Conservation (phyloP, 2,113 vertebrate genomes). For the Anguilla rostrata region DNA sequence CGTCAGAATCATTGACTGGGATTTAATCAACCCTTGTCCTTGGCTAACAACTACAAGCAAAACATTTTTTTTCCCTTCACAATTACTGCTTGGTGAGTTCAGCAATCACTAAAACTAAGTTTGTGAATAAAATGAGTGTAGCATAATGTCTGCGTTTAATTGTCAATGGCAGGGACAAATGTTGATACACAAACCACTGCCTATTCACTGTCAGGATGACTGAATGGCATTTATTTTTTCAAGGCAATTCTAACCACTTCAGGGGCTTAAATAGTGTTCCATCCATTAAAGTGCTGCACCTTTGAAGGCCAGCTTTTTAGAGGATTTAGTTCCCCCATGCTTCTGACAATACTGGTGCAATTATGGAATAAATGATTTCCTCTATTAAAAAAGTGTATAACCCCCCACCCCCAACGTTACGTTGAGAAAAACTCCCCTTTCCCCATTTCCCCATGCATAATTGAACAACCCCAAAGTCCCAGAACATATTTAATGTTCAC, state of each 20-base stretch:
- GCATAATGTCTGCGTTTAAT: too few species aligned
- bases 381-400: background rate
- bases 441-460: background rate
- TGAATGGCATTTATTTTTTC: background rate
- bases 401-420: background rate
- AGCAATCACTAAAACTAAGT: too few species aligned
- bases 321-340: background rate
- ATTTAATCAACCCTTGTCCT: too few species aligned
- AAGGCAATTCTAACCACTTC: background rate
- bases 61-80: background rate
- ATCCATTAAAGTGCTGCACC: background rate
- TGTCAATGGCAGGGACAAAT: too few species aligned
- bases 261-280: background rate
- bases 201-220: slow-evolving; percentile 18
- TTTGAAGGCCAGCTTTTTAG: background rate
- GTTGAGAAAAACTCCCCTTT: background rate
- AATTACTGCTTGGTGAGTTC: background rate
- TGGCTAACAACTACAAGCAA: too few species aligned
- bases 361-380: slow-evolving; percentile 8
- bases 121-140: too few species aligned
- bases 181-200: background rate
- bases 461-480: slow-evolving; percentile 4
- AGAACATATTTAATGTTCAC: background rate
- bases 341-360: background rate
- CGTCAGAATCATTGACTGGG: too few species aligned